phyloP scores from a whole-genome alignment of 2,113 vertebrate species.

The Ameiurus melas region DNA sequence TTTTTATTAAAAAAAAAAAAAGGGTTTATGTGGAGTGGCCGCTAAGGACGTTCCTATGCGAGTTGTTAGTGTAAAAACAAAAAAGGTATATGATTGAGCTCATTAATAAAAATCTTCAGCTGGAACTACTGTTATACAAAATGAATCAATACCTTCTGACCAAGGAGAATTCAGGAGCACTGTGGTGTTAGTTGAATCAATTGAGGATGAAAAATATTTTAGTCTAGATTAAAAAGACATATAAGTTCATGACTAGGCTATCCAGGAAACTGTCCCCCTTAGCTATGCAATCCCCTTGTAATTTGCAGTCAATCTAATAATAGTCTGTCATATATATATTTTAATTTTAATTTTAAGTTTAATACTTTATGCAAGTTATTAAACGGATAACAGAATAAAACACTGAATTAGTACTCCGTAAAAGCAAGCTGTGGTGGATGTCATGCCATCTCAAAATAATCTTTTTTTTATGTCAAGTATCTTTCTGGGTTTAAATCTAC shows the following conservation, averaged over 20 bases:
- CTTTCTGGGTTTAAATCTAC: background rate
- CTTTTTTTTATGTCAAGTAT: constrained; percentile 1
- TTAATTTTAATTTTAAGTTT: no score
- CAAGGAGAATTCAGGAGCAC: background rate
- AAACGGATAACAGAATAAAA: background rate
- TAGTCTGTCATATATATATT: background rate
- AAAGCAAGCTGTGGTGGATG: background rate
- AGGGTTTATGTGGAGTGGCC: background rate
- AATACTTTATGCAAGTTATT: background rate
- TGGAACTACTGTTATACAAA: background rate
- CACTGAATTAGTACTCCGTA: background rate
- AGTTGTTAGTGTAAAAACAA: background rate
- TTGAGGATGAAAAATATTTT: background rate
- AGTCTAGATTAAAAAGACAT: background rate
- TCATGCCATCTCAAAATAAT: background rate
- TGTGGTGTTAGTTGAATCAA: background rate
- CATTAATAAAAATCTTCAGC: background rate
- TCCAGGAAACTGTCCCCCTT: background rate
- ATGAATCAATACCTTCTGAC: background rate
- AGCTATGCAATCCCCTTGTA: background rate
- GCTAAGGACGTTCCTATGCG: background rate
- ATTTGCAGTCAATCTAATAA: background rate
- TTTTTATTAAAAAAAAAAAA: background rate
- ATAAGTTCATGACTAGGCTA: background rate
- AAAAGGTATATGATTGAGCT: background rate